Evolutionary conservation across 1,140 invertebrate species (phyloP), one percentile per base, ranked within the genome.

Genomic region (Pseudomyrmex cubaensis): DNA sequence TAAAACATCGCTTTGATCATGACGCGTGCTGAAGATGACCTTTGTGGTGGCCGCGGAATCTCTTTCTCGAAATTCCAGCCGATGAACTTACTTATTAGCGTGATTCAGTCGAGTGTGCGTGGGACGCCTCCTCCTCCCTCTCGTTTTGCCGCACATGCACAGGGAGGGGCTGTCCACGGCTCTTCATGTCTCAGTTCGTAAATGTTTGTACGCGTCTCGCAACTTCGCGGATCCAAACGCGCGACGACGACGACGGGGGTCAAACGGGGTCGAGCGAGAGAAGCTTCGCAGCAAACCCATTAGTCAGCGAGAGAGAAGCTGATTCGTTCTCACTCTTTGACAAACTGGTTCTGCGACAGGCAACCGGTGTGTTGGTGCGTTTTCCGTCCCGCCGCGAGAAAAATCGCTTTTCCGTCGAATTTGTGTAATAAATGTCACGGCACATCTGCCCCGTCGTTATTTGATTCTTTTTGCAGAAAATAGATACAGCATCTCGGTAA

Each of bases 251-350:
- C 25, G 25, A 25, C 25, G 73, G 82, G 70, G 88, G 89, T 87
- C 80, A 90, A 88, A 83, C 75, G 84, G 75, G 89, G 88, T 89
- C 88, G 77, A 85, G 77, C 77, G 57, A 86, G 72, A 78, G 63
- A 20, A 78, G 73, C 86, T 35, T 87, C 80, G 86, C 77, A 88
- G 87, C 84, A 84, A 88, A 88, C 75, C 87, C 83, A 90, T 90
- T 90, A 89, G 88, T 90, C 88, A 89, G 76, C 84, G 48, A 35
- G 59, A 83, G 83, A 83, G 66, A 57, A 61, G 83, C 48, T 52
- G 72, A 72, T 80, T 78, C 59, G 66, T 73, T 44, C 66, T 25
- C 13, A 63, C 25, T 76, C 57, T 84, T 46, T 35, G 44, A 73
- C 44, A 20, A 69, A 66, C 66, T 15, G 25, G 52, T 57, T 61